Conservation (phyloP, 2,797 vertebrate species). For the Eleutherodactylus coqui region DNA sequence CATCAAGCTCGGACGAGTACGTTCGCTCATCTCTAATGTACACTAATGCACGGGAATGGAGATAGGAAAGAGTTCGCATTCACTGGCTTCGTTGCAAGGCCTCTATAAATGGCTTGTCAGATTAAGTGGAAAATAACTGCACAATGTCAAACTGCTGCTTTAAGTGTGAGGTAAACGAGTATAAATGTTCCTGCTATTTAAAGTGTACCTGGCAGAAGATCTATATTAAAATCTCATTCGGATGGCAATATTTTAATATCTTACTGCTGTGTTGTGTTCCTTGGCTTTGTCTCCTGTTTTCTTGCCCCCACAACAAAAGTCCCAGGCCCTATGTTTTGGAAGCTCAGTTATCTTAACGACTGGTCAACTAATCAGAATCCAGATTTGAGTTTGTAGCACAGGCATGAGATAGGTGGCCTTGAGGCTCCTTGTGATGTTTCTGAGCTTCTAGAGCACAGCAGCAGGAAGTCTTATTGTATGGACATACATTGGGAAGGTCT, state of each 20-base stretch:
- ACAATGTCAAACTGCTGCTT: neutral
- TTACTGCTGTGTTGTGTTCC: neutral
- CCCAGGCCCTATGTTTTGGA: neutral
- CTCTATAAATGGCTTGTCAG: conserved; percentile 11
- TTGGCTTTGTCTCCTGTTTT: neutral
- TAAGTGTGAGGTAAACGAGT: neutral
- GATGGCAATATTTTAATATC: neutral
- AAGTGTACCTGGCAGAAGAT: neutral
- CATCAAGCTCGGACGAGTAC: too few species aligned
- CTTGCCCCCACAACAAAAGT: neutral
- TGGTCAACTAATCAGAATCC: too few species aligned
- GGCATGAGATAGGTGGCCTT: too few species aligned
- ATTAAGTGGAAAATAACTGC: neutral
- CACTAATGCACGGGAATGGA: neutral
- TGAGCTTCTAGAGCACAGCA: too few species aligned
- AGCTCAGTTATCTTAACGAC: too few species aligned
- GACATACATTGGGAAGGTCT: too few species aligned
- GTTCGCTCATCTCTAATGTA: too few species aligned
- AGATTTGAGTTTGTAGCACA: too few species aligned
- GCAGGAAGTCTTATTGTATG: too few species aligned
- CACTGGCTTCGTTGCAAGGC: neutral
- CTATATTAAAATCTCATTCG: neutral
- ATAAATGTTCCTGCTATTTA: neutral
- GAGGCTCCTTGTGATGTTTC: too few species aligned
- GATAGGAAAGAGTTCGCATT: neutral